phyloP scores from a whole-genome alignment of 2,797 vertebrate species.

The Chrysocyon brachyurus region DNA sequence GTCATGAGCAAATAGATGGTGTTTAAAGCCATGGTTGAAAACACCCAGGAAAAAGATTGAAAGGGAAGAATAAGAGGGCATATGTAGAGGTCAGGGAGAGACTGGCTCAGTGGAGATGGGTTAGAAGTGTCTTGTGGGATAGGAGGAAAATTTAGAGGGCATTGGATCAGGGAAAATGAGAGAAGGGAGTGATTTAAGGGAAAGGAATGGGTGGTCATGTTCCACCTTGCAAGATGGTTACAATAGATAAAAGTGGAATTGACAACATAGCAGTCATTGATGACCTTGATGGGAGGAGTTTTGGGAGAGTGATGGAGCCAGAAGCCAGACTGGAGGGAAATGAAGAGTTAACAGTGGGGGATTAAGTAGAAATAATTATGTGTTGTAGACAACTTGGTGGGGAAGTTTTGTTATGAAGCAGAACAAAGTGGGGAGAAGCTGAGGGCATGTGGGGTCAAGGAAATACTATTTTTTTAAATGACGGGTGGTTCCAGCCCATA shows the following conservation, averaged over 20 bases:
- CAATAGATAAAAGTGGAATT: not conserved
- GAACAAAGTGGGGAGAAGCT: not conserved
- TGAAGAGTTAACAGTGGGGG: not conserved
- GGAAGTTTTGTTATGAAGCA: not conserved
- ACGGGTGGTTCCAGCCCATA: not conserved
- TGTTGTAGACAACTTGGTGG: not conserved
- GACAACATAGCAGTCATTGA: not conserved
- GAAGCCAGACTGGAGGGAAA: not conserved
- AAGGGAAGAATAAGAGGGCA: not conserved
- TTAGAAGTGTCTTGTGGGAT: not conserved
- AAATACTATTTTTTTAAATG: not conserved
- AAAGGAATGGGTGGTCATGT: too few relatives aligned
- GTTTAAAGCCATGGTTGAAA: not conserved
- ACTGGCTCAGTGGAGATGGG: not conserved
- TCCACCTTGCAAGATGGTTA: not conserved
- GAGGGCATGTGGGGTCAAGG: not conserved
- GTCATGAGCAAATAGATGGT: not conserved
- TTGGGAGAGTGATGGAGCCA: not conserved
- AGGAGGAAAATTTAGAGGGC: not conserved
- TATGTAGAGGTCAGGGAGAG: not conserved
- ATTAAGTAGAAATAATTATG: not conserved
- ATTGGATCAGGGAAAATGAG: not conserved
- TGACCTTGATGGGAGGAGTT: not conserved
- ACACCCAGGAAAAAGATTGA: not conserved
- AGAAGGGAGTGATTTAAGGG: not conserved